Base-by-base conservation (phyloP, 2,888 invertebrate genomes). In the Subacronicta megacephala region DNA sequence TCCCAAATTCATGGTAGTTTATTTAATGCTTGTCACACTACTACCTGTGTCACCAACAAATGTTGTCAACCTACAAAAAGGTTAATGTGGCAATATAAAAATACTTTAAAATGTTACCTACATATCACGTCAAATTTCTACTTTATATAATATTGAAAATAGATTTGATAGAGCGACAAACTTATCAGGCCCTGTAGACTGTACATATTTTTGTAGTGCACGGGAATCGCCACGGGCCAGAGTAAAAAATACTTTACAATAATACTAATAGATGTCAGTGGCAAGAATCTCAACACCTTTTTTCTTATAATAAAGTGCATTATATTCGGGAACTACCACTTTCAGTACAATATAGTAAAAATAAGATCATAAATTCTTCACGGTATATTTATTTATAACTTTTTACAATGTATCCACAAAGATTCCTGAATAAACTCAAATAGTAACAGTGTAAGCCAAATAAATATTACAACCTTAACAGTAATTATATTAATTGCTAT, bases 391-490 rank as follows among this genome's bases (percentile, higher is more conserved):
- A 65, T 68, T 51, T 51, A 47, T 13, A 20, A 37, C 20, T 47
- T 51, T 65, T 69, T 41, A 62, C 36, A 62, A 51, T 42, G 45
- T n/a, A 42, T 31, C 13, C 18, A 45, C 47, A 56, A 49, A 36
- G 7, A 9, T 33, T 5, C 40, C 37, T 38, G 26, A 63, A 42
- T 29, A 15, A 31, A 7, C n/a, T 5, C 23, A 33, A 16, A 23
- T n/a, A 42, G 40, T 15, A 33, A 16, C 20, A 35, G 10, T 31
- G 7, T 45, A 18, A 13, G 33, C 33, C 47, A 52, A 56, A n/a
- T 31, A 52, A 49, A 18, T 42, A 38, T 42, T 31, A 57, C 29
- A 46, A 46, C 49, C 40, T 35, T 45, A 45, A 35, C 40, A 16
- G 15, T 23, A n/a, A n/a, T n/a, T 33, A 40, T 15, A 10, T 16